Conservation (phyloP, 2,888 invertebrate species). For the Drosophila percnosoma region DNA sequence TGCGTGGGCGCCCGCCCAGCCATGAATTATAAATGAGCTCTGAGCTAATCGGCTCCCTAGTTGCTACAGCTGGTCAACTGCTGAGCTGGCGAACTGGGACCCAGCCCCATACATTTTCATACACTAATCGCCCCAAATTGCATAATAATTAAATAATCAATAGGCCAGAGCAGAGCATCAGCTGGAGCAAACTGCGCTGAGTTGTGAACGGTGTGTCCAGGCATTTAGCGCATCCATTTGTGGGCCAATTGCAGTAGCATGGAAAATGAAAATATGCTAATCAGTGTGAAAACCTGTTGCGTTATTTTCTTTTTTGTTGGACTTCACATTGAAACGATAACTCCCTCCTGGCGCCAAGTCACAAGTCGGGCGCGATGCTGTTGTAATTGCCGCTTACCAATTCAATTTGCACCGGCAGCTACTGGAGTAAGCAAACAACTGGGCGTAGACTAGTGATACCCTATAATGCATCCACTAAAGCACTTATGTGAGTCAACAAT, state of each 20-base stretch:
- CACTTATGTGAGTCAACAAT: background rate
- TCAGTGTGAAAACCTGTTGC: constrained; percentile 40
- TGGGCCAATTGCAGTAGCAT: constrained; percentile 41
- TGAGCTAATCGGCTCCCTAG: constrained; percentile 18
- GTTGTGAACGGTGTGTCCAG: constrained; percentile 27
- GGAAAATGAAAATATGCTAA: constrained; percentile 50
- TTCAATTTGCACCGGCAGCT: constrained; percentile 23
- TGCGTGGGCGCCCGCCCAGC: constrained; percentile 30
- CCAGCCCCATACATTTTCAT: constrained; percentile 11
- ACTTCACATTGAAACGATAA: constrained; percentile 14
- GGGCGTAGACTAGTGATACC: constrained; percentile 8
- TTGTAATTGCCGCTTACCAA: constrained; percentile 31
- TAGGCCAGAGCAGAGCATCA: background rate
- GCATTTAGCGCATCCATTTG: constrained; percentile 47
- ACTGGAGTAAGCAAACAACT: constrained; percentile 2
- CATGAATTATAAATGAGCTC: constrained; percentile 40
- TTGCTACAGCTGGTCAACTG: background rate
- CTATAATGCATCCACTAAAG: background rate
- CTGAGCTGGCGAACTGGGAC: background rate
- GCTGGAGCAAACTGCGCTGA: background rate
- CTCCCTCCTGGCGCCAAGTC: background rate
- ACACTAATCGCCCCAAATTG: constrained; percentile 26
- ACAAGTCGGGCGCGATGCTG: constrained; percentile 9
- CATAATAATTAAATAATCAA: constrained; percentile 31
- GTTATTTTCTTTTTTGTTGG: constrained; percentile 15